Evolutionary conservation across 2,888 invertebrate species (phyloP).

Genomic region (Cremastinae sp.): DNA sequence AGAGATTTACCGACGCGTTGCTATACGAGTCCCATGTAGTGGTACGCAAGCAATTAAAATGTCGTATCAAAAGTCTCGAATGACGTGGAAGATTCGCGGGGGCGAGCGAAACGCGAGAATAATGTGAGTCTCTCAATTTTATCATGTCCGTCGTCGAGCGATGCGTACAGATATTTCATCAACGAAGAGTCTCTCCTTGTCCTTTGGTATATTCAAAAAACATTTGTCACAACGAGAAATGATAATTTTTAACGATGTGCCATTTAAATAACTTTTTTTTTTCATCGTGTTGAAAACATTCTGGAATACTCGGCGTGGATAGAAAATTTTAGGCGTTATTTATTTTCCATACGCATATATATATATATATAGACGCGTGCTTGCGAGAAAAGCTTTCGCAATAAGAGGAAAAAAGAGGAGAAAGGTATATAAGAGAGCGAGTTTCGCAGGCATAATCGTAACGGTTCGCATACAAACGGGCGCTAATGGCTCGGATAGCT

Average conservation of each 20-base stretch:
- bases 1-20: conserved; percentile 70
- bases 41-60: conserved; percentile 65
- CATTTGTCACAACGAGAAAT: background rate
- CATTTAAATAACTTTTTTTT: conserved; percentile 7
- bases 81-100: conserved; percentile 36
- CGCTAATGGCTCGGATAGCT: conserved; percentile 80
- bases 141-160: conserved; percentile 16
- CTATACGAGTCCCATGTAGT: conserved; percentile 58
- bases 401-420: conserved; percentile 4
- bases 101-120: conserved; percentile 12
- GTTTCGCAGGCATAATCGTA: conserved; percentile 75
- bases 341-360: background rate
- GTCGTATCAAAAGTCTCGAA: conserved; percentile 60
- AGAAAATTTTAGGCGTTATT: background rate
- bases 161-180: conserved; percentile 1
- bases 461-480: conserved; percentile 79
- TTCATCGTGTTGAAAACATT: conserved; percentile 11
- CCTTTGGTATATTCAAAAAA: conserved; percentile 20
- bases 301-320: conserved; percentile 36
- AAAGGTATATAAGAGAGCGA: conserved; percentile 39
- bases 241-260: conserved; percentile 33
- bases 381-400: background rate
- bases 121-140: conserved; percentile 55
- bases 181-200: conserved; percentile 37
- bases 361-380: conserved; percentile 18